Conservation (phyloP, 2,888 invertebrate genomes). For the Eristalis arbustorum region DNA sequence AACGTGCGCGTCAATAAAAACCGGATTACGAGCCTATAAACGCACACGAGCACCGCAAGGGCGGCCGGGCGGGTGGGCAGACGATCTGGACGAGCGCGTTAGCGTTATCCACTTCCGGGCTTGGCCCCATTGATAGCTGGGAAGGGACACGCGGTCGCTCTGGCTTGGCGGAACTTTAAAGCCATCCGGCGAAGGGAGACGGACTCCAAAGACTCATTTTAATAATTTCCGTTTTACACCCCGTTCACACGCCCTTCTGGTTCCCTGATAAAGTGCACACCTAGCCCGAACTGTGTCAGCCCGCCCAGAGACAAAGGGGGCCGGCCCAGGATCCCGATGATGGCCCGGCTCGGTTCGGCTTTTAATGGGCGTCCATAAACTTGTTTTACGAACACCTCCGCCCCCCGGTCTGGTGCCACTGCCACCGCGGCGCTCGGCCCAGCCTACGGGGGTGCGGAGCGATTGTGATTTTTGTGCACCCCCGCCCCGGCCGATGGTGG, state of each 20-base stretch:
- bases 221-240: slow-evolving; percentile 34
- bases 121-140: slow-evolving; percentile 20
- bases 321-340: background rate
- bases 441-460: background rate
- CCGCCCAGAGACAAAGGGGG: background rate
- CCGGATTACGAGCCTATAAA: slow-evolving; percentile 51
- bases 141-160: background rate
- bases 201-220: slow-evolving; percentile 13
- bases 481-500: background rate
- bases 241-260: background rate
- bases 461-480: slow-evolving; percentile 19
- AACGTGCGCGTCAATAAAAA: slow-evolving; percentile 45
- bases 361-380: slow-evolving; percentile 48
- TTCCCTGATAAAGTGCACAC: slow-evolving; percentile 33
- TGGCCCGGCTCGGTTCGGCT: background rate
- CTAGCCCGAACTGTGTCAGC: slow-evolving; percentile 21
- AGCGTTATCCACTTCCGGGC: slow-evolving; percentile 37
- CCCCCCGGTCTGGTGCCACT: background rate
- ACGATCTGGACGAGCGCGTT: too few relatives aligned
- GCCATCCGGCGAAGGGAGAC: background rate
- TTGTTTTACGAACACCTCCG: slow-evolving; percentile 47
- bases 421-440: background rate
- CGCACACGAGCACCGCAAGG: background rate
- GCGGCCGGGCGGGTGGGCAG: background rate
- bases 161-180: slow-evolving; percentile 7